Evolutionary conservation across 2,113 vertebrate genomes (phyloP).

Genomic region (Gadus macrocephalus): DNA sequence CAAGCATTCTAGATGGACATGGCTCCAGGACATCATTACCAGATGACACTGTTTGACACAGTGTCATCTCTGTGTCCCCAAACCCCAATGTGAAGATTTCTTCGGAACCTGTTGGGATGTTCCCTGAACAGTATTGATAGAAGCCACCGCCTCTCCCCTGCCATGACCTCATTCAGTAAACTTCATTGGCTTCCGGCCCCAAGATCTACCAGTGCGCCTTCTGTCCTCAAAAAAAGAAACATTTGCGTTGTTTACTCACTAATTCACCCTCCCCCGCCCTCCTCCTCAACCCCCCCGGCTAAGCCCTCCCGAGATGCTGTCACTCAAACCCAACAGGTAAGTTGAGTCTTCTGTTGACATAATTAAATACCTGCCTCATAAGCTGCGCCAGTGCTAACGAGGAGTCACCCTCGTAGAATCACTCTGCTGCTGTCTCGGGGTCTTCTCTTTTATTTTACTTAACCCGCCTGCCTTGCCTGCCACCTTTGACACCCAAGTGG

Average conservation of each 20-base stretch:
- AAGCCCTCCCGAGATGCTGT: not conserved
- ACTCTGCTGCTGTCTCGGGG: not conserved
- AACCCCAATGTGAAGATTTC: too few relatives aligned
- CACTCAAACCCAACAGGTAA: slow-evolving; percentile 34
- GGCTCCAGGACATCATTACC: too few relatives aligned
- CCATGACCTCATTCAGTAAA: too few relatives aligned
- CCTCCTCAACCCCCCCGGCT: not conserved
- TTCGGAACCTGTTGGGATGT: too few relatives aligned
- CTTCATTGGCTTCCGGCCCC: too few relatives aligned
- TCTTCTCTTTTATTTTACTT: not conserved
- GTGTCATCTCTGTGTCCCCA: too few relatives aligned
- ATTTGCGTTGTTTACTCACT: slow-evolving; percentile 38
- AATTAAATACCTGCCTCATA: slow-evolving; percentile 28
- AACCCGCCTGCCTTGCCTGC: not conserved
- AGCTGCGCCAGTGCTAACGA: slow-evolving; percentile 35
- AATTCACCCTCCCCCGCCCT: slow-evolving; percentile 20
- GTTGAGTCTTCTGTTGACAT: slow-evolving; percentile 55
- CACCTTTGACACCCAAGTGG: not conserved
- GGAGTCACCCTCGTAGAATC: slow-evolving; percentile 1
- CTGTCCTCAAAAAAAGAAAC: too few relatives aligned
- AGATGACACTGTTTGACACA: too few relatives aligned
- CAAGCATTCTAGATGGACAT: too few relatives aligned
- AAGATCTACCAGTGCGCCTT: too few relatives aligned
- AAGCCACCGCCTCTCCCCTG: too few relatives aligned
- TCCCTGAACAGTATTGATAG: too few relatives aligned